Evolutionary conservation across 2,797 vertebrate genomes (phyloP).

Genomic region (Crenichthys baileyi): DNA sequence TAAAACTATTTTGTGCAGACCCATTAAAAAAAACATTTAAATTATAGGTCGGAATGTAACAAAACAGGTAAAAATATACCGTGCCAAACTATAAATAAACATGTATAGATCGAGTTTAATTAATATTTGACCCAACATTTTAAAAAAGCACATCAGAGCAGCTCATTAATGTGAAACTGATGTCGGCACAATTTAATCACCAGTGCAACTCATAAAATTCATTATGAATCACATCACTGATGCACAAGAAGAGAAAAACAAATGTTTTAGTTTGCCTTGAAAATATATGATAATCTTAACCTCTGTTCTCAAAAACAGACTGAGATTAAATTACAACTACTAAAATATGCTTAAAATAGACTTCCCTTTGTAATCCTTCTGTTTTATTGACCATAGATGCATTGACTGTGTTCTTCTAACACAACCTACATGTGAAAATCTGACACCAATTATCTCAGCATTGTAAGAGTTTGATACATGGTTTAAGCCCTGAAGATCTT

Average conservation of each 20-base stretch:
- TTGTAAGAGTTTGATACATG: neutral
- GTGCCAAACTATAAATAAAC: too few species aligned
- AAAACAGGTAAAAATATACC: too few species aligned
- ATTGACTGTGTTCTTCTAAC: neutral
- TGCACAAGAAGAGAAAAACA: neutral
- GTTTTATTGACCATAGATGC: neutral
- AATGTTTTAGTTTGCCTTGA: neutral
- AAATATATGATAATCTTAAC: neutral
- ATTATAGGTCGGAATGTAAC: too few species aligned
- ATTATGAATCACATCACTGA: neutral
- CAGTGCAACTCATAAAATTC: neutral
- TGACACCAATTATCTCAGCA: neutral
- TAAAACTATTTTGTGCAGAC: too few species aligned
- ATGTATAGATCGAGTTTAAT: neutral
- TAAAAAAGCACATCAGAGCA: neutral
- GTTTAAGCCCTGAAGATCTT: neutral
- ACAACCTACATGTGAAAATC: neutral
- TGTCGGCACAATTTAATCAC: neutral
- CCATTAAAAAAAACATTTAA: too few species aligned
- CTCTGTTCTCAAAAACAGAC: neutral
- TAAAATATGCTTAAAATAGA: neutral
- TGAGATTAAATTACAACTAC: neutral
- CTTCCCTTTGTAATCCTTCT: neutral
- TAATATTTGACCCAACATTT: neutral
- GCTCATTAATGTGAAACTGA: neutral